Conservation (phyloP, 2,888 invertebrate species). For the Heliconius sara region DNA sequence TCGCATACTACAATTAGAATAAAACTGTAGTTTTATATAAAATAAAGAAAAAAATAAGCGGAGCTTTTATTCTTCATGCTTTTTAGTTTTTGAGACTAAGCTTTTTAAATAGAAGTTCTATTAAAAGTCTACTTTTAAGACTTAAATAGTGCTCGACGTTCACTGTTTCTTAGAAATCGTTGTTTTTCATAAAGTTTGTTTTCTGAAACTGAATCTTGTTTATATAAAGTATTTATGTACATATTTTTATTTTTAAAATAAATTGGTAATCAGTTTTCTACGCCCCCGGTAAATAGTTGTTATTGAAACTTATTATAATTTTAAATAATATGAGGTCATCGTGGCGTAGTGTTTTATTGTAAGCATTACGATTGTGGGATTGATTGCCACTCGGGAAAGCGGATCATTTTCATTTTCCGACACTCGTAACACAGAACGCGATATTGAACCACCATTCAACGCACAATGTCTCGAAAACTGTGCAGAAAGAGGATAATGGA, state of each 20-base stretch:
- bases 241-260: neutral
- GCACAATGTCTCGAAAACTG: neutral
- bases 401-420: neutral
- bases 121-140: constrained; percentile 19
- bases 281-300: too few relatives aligned
- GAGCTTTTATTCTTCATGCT: neutral
- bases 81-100: constrained; percentile 13
- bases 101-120: constrained; percentile 17
- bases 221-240: neutral
- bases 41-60: neutral
- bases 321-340: too few relatives aligned
- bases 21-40: neutral
- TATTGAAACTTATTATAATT: too few relatives aligned
- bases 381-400: too few relatives aligned
- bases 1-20: neutral
- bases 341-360: too few relatives aligned
- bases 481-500: too few relatives aligned
- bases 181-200: constrained; percentile 21
- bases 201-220: neutral
- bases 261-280: too few relatives aligned
- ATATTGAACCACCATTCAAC: too few relatives aligned
- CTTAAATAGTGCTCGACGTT: constrained; percentile 15
- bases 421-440: neutral
- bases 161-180: constrained; percentile 11
- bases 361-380: too few relatives aligned